Percentiles rank a stretch among this genome's conserved stretches.
Conservation (phyloP, 2,888 invertebrate species). For the Ecliptopera silaceata region DNA sequence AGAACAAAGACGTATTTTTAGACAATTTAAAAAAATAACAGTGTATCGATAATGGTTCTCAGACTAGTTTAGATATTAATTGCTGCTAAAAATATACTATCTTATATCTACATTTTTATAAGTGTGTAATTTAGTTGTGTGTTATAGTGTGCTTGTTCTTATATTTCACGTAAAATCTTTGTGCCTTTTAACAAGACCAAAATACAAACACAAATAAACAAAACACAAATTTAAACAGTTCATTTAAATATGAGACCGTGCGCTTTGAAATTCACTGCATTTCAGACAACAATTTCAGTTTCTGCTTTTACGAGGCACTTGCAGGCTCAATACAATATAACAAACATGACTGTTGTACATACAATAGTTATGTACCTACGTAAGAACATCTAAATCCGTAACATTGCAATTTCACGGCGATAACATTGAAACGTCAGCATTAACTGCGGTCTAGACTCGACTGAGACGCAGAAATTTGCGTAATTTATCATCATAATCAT, state of each 20-base stretch:
- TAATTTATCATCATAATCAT: conserved; percentile 24
- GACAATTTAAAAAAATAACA: too few species aligned
- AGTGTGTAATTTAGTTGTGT: too few species aligned
- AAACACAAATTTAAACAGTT: too few species aligned
- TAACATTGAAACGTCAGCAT: conserved; percentile 5
- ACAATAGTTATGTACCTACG: background rate
- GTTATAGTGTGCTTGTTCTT: too few species aligned
- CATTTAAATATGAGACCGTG: background rate
- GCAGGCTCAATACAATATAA: background rate
- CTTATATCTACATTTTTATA: too few species aligned
- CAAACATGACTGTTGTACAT: background rate
- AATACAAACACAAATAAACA: too few species aligned
- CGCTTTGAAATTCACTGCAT: conserved; percentile 3
- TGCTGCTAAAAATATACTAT: too few species aligned
- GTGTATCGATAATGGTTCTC: too few species aligned
- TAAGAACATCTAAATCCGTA: conserved; percentile 7
- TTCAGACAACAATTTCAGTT: background rate
- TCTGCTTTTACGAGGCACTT: conserved; percentile 1
- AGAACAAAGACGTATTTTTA: too few species aligned
- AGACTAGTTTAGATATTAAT: too few species aligned
- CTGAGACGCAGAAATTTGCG: conserved; percentile 7
- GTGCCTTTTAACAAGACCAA: too few species aligned
- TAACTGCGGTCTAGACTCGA: conserved; percentile 11
- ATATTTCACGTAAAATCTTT: too few species aligned
- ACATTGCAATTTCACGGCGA: background rate